Conservation (phyloP, 2,113 vertebrate species). For the Lamprologus lemairii region DNA sequence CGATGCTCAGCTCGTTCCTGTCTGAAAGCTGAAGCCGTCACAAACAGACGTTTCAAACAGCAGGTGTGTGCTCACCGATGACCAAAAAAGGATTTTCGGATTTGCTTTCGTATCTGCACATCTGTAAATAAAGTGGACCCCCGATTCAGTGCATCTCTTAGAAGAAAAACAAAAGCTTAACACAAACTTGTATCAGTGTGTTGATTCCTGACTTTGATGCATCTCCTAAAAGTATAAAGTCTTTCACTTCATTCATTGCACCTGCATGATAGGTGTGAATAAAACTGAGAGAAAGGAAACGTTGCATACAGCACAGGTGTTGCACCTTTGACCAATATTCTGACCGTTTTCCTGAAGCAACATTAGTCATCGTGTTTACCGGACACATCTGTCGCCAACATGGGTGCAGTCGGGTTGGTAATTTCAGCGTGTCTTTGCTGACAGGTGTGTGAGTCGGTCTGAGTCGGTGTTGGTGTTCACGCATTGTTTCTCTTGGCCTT, state of each 20-base stretch:
- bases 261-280: accelerated
- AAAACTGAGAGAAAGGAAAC: not conserved
- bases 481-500: not conserved
- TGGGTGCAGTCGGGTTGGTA: not conserved
- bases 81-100: not conserved
- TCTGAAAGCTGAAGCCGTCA: not conserved
- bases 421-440: accelerated
- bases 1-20: not conserved
- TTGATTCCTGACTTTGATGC: not conserved
- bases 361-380: not conserved
- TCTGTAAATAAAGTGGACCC: not conserved
- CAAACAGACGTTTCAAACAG: not conserved
- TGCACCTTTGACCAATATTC: not conserved
- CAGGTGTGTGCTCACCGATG: not conserved
- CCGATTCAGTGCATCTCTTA: not conserved
- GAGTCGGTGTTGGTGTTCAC: accelerated
- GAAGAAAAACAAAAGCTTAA: not conserved
- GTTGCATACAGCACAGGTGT: not conserved
- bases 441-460: not conserved
- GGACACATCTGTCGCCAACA: not conserved
- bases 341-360: not conserved
- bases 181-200: not conserved
- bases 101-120: not conserved
- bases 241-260: not conserved
- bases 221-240: not conserved